Evolutionary conservation across 2,888 invertebrate genomes (phyloP), one percentile per base, ranked within the genome.

Genomic region (Cecidostiba fungosa): DNA sequence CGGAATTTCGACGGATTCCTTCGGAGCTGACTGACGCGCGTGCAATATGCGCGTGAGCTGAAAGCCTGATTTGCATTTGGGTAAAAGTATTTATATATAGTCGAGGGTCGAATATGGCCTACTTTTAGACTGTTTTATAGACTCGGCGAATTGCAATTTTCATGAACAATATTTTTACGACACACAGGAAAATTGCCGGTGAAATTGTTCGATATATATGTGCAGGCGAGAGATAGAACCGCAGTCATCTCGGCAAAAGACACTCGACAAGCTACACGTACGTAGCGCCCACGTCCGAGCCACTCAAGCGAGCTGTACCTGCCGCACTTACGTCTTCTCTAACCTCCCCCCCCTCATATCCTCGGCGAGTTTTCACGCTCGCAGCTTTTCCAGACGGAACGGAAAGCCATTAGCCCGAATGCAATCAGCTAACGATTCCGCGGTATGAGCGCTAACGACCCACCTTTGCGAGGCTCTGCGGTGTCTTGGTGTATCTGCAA

Each of bases 401-500:
- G 82, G 76, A 87, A 86, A 86, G 77, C 87, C 88, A 87, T 89
- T 88, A 88, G 85, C 87, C 43, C 79, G 85, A 82, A 88, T 84
- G 87, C 88, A 89, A 89, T 89, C 88, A 88, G 85, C 88, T 88
- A 87, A 89, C 87, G 87, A 88, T 82, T 82, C 74, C 83, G 62
- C 59, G 73, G 82, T 54, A 82, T 76, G 50, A 80, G 47, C 86
- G 84, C 86, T 88, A 88, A 88, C 86, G 87, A 88, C 78, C 85
- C 79, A 23, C 73, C 19, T 43, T n/a, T 54, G 76, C 76, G 66
- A 59, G 3, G 10, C 19, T 54, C 19, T 16, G n/a, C n/a, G 16
- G n/a, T 14, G 12, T 66, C 66, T 0, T 12, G 26, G 12, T 66
- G n/a, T 54, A 1, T 54, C 1, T 2, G 66, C 12, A 66, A 66